Base-by-base conservation (phyloP, 2,888 invertebrate species). In the Mimachlamys varia region DNA sequence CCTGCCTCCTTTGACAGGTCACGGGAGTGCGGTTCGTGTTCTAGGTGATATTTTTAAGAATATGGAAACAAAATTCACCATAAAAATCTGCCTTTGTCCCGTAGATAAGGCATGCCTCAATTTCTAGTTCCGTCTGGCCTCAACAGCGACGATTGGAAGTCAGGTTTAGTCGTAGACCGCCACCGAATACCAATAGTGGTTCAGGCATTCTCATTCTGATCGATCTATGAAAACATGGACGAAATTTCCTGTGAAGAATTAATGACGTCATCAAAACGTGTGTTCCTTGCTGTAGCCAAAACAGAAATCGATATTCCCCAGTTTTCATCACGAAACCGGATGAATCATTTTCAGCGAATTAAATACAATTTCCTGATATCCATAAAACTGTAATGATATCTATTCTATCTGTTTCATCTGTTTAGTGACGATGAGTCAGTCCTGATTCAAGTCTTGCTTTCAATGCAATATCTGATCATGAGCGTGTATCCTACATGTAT, bases 21-120 rank as follows among this genome's bases (percentile, higher is more conserved):
- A 76, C 33, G 27, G 76, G 76, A 76, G 76, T 76, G 15, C 76
- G 76, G 12, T 33, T 76, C 7, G 76, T 76, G 76, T 76, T 76
- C 22, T 62, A n/a, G 44, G 44, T 7, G 62, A 62, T n/a, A 62
- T 62, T 76, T 76, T 76, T 27, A 13, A 76, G 76, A 76, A 33
- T 76, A 76, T 76, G 33, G 33, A 76, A 33, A 76, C 76, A 76
- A 76, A 76, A 76, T 76, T 76, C 33, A 76, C 76, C 76, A 27
- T 76, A 76, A 76, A 76, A 76, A 76, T 76, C 76, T 76, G 76
- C 76, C 76, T 76, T 76, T 76, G 76, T 76, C 76, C 76, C 76
- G 76, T 76, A 76, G 76, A 33, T 76, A 76, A 76, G 76, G 76
- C 76, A 76, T 76, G 76, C 76, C 76, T 76, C 76, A 76, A 76